Evolutionary conservation across 2,797 vertebrate species (phyloP), one percentile per base, ranked within the genome.

Genomic region (Sitta carolinensis): DNA sequence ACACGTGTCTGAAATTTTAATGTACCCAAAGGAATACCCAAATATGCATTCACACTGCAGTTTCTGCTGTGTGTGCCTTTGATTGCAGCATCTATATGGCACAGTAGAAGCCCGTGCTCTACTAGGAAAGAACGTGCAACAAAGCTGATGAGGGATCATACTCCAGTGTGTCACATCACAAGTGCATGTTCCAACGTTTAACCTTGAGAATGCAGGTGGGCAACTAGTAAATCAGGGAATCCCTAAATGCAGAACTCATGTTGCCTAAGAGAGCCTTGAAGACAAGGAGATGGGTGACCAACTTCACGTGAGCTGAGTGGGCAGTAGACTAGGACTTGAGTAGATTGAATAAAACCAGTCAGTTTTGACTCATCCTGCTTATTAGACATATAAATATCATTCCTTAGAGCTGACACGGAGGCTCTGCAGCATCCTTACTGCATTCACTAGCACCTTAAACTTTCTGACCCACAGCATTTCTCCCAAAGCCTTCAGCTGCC

Each of bases 401-500:
- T 96, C 43, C 36, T 78, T 72, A 81, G 26, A 45, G 54, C 32
- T 83, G 42, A 74, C 43, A 26, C 59, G 34, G 19, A 67, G 32
- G 14, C 13, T 3, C 30, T 90, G 27, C 7, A 57, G 21, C 54
- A 58, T 83, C 57, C 18, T 87, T 40, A 58, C 30, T 63, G 13
- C 19, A 19, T 52, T 42, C 34, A 23, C 14, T 26, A 36, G 45
- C 25, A 30, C 22, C 45, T 79, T 69, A 36, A 57, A 40, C 38
- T 75, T 93, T 72, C n/a, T 87, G 40, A 73, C 36, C n/a, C 20
- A 13, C 40, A 55, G 58, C 26, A 54, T 90, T 90, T 87, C 27
- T 80, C 40, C 61, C 21, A 38, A 59, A 45, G 40, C 13, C 3
- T 10, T 63, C 66, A 76, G 29, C 55, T 86, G 55, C n/a, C 14